Evolutionary conservation across 53 echinoderm and acorn worm species (phyloP), one percentile per base, ranked within the genome.

Genomic region (Patiria pectinifera): DNA sequence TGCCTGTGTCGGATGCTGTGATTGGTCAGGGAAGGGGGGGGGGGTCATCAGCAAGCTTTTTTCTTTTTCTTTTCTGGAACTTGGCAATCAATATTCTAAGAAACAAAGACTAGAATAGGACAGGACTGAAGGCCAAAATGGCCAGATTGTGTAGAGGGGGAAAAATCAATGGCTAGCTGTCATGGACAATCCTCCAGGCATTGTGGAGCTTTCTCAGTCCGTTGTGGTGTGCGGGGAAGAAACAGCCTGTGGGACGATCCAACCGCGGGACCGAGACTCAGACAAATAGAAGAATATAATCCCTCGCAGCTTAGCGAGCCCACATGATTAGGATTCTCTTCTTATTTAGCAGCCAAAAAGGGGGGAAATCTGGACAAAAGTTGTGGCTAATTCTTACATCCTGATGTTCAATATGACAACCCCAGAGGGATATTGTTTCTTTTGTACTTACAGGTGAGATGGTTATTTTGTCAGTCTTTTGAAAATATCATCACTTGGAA

Each of bases 101-200:
- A 80, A 62, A 90, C 90, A 90, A 90, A 90, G 90, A 66, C 19
- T 61, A 80, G 90, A 80, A 90, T 90, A 26, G 81, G 61, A 90
- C 45, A 69, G 24, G 62, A 90, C 90, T 80, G 90, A 90, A 90
- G 90, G 90, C 90, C 82, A 90, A 90, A 90, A 80, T 81, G 90
- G 81, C 90, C 90, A 66, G 90, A 90, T 81, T 90, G 90, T 90
- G 62, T 66, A 22, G 66, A 22, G 80, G 66, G 66, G 19, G 4
- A 60, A 66, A 80, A 90, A 90, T 90, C 90, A 90, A 90, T 90
- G 90, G 35, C 63, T 81, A 69, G 80, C 90, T 90, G 90, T 90
- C 90, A 90, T 13, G 47, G 77, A 80, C 61, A 79, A 90, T 45
- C 90, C 90, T 63, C 22, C 19, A 19, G 90, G 90, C 90, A 23